A percentile compares a stretch with the other conserved stretches of the same genome.
These are phyloP conservation scores for Galleria mellonella DNA, from an alignment of 1,140 invertebrate genomes.

Conservation along the genomic window DNA sequence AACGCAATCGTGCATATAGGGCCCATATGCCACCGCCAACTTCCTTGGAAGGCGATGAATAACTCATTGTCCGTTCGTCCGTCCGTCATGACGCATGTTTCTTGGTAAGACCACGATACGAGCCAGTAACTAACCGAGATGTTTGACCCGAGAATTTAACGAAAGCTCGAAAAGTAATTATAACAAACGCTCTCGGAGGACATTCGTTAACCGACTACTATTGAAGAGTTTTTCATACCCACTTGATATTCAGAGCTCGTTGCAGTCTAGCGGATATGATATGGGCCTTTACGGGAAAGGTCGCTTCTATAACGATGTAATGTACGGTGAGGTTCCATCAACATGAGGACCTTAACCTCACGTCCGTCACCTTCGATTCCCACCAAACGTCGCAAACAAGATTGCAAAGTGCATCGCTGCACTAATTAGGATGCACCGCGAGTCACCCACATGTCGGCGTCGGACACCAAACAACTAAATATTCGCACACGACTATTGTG, in stretches of 20 bases:
- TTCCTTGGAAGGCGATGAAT: slow-evolving; percentile 69
- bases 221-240: too few relatives aligned
- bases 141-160: slow-evolving; percentile 47
- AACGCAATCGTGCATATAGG: slow-evolving; percentile 60
- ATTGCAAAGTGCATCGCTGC: slow-evolving; percentile 44
- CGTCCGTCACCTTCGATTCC: slow-evolving; percentile 37
- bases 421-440: slow-evolving; percentile 57
- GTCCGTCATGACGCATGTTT: slow-evolving; percentile 64
- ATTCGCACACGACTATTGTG: slow-evolving; percentile 68
- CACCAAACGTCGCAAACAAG: slow-evolving; percentile 28
- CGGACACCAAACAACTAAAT: slow-evolving; percentile 60
- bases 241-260: too few relatives aligned
- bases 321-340: not conserved
- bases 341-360: slow-evolving; percentile 27
- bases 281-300: too few relatives aligned
- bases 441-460: slow-evolving; percentile 48
- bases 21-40: slow-evolving; percentile 45
- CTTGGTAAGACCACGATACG: slow-evolving; percentile 39
- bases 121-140: slow-evolving; percentile 60
- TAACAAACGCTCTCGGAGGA: too few relatives aligned
- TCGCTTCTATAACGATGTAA: slow-evolving; percentile 2
- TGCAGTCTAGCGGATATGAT: too few relatives aligned
- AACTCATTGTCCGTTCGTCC: slow-evolving; percentile 69
- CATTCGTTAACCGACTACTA: too few relatives aligned
- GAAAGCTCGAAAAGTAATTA: too few relatives aligned